Base-by-base conservation (phyloP, 2,797 vertebrate genomes). In the Pseudomugil tenellus region DNA sequence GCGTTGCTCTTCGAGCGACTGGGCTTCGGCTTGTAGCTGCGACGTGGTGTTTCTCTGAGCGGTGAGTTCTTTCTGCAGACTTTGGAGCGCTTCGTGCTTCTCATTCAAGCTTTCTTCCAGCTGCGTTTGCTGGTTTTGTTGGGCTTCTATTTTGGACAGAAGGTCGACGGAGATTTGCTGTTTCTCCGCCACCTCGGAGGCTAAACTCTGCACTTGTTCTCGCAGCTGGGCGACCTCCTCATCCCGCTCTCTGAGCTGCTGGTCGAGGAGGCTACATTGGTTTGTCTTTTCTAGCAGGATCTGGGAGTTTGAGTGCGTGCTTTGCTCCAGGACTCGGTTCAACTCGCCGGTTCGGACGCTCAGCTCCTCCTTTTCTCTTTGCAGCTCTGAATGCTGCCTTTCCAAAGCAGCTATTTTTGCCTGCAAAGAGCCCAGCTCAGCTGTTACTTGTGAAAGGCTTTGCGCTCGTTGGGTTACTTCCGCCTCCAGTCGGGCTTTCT, bases 201-300 rank as follows among this genome's bases (percentile, higher is more conserved):
- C 91, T 77, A 95, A 68, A 70, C 68, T 87, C 10, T 92, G 87
- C 37, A 94, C 77, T 73, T 92, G 84, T 6, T 90, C 82, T 17
- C 79, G 89, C 73, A 95, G 89, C 21, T 72, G 80, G 2, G 78
- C 69, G 21, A 80, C 41, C 3, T 72, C 59, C 48, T 92, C 89
- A 67, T 92, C 92, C 34, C 76, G 92, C 54, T 94, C 86, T 41
- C 71, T 77, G 35, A 97, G 89, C 29, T 84, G 25, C 68, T 79
- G 87, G 58, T 69, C 78, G 54, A 96, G 89, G 25, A 74, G 2
- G 67, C 65, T 74, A 70, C 93, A 96, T 58, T 96, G 91, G 13
- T 89, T 91, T 1, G 91, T 94, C 84, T 95, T 96, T 31, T 91
- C 90, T 41, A 91, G 74, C 73, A 96, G 74, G 16, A 86, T 83